Base-by-base conservation (phyloP, 2,113 vertebrate genomes). In the rat (Rattus norvegicus) region DNA sequence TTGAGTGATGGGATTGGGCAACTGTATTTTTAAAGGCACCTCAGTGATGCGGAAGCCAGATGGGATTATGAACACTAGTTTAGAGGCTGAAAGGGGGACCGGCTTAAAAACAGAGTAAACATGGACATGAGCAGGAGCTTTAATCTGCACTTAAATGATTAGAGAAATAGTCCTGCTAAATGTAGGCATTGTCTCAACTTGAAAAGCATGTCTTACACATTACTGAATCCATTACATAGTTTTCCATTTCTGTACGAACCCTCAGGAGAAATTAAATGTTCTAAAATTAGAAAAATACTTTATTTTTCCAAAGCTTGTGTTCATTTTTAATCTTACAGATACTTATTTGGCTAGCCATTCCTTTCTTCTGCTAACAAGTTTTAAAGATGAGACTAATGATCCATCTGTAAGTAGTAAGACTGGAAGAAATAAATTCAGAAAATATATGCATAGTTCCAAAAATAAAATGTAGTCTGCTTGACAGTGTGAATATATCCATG, bases 251-350 rank as follows among this genome's bases (percentile, higher is more conserved):
- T 43, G 49, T 67, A 87, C 93, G 88, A n/a, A 83, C 1, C 69
- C 22, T 89, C 28, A 63, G 63, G 52, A 84, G 28, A 95, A 95
- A 90, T 85, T 95, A 95, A 7, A 72, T 81, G 95, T 88, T 49
- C 30, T 81, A 24, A 63, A 56, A 30, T 95, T 81, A 89, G 70
- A 49, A 95, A 92, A 84, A 33, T 69, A 20, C 61, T 93, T 95
- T 72, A 30, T 80, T 92, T 88, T 69, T 80, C 65, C 65, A 63
- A 20, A 93, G 0, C 16, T 67, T 61, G 13, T 73, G 9, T 90
- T 89, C 87, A 86, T 90, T 96, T 96, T 96, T 93, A 90, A 94
- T 91, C 17, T 59, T 70, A 94, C 90, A 83, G 69, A 76, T 1
- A 83, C 16, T 86, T 91, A 56, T 33, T 94, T 92, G n/a, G n/a